Evolutionary conservation across 2,888 invertebrate species (phyloP).

Genomic region (Leistus spinibarbis): DNA sequence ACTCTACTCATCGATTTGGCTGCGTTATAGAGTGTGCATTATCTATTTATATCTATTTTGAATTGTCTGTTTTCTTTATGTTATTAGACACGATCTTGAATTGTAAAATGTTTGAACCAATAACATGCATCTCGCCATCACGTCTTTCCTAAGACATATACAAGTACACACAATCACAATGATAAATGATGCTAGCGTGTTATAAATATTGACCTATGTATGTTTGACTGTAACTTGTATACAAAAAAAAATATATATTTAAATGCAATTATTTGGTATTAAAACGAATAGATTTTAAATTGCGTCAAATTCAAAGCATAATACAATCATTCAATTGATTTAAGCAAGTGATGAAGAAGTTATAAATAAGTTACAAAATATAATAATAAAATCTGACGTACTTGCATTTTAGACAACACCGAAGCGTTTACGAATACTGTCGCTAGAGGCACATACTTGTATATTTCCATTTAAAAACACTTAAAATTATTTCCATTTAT

Average conservation of each 20-base stretch:
- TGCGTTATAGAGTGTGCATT: not conserved
- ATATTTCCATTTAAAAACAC: too few relatives aligned
- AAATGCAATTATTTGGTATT: not conserved
- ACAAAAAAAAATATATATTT: not conserved
- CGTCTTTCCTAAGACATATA: not conserved
- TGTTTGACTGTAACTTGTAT: not conserved
- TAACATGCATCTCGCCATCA: not conserved
- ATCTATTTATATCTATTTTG: not conserved
- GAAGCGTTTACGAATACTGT: too few relatives aligned
- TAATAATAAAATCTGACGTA: too few relatives aligned
- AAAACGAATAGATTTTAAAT: not conserved
- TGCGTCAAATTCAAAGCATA: not conserved
- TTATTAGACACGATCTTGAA: not conserved
- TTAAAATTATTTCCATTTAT: too few relatives aligned
- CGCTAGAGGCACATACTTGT: too few relatives aligned
- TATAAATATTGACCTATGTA: not conserved
- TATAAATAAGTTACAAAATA: not conserved
- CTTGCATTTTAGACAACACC: too few relatives aligned
- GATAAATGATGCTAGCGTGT: not conserved
- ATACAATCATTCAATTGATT: not conserved
- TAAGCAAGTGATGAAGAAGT: too few relatives aligned
- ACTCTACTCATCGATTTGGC: too few relatives aligned
- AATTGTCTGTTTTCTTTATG: not conserved
- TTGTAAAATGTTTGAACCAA: not conserved
- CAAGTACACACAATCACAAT: not conserved